A percentile compares a stretch with the other conserved stretches of the same genome.
These are phyloP conservation scores for Siniperca undulata DNA, from an alignment of 2,797 vertebrate genomes.

Conservation along the genomic window DNA sequence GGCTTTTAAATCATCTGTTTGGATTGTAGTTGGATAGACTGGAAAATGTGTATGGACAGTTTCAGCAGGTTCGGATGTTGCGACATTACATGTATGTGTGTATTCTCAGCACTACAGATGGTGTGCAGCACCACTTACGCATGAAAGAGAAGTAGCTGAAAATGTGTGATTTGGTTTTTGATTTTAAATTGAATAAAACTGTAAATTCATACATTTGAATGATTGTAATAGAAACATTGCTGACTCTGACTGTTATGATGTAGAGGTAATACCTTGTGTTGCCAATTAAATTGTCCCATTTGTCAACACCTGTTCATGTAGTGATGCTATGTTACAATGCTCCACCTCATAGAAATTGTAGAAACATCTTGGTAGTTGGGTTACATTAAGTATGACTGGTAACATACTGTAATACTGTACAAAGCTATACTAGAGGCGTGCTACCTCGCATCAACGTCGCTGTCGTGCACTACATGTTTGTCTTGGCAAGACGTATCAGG, in stretches of 20 bases:
- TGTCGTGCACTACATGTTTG: slow-evolving; percentile 11
- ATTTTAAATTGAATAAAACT: slow-evolving; percentile 7
- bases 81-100: slow-evolving; percentile 1
- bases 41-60: neutral
- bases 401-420: neutral
- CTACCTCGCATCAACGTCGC: neutral
- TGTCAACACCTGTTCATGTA: neutral
- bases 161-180: slow-evolving; percentile 14
- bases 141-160: slow-evolving; percentile 16
- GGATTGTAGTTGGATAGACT: slow-evolving; percentile 1
- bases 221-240: neutral
- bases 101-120: slow-evolving; percentile 31
- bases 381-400: neutral
- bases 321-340: neutral
- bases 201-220: slow-evolving; percentile 28
- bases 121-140: neutral
- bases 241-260: neutral
- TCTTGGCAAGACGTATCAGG: neutral
- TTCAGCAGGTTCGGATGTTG: neutral
- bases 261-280: neutral
- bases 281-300: neutral
- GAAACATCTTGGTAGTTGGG: neutral
- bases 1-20: neutral
- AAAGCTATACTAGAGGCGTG: neutral
- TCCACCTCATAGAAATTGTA: neutral